Conservation (phyloP, 2,113 vertebrate genomes). For the Notothenia rossii region DNA sequence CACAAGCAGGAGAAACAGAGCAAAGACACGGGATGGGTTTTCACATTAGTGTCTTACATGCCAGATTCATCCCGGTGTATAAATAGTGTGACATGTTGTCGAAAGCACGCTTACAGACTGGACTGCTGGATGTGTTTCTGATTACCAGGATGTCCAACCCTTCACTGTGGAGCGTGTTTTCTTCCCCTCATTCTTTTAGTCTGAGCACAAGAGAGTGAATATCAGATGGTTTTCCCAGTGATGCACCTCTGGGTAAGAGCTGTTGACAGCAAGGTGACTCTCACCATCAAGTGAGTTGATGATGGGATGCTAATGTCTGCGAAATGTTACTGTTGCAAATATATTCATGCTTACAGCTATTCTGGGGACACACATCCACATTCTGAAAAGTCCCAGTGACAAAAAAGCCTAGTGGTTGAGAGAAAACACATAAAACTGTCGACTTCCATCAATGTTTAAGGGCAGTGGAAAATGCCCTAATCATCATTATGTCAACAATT, state of each 20-base stretch:
- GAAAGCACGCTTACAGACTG: neutral
- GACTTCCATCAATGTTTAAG: slow-evolving; percentile 1
- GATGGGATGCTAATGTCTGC: neutral
- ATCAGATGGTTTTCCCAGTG: neutral
- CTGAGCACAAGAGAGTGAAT: neutral
- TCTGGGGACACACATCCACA: neutral
- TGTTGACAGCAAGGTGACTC: slow-evolving; percentile 27
- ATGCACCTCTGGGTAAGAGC: neutral
- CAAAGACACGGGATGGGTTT: too few species aligned
- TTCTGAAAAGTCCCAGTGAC: slow-evolving; percentile 2
- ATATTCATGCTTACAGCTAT: slow-evolving; percentile 25
- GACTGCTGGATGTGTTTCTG: neutral
- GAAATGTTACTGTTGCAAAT: slow-evolving; percentile 8
- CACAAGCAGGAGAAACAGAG: too few species aligned
- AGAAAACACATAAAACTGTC: neutral
- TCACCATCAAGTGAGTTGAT: neutral
- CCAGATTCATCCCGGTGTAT: neutral
- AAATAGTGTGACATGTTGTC: neutral
- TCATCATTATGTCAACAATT: neutral
- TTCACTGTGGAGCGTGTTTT: neutral
- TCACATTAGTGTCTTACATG: neutral
- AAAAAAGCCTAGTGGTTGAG: neutral
- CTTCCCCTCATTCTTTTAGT: neutral
- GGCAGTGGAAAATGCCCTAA: neutral
- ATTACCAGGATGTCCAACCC: neutral